Evolutionary conservation across 2,888 invertebrate species (phyloP).

Genomic region (Galerucella pusilla): DNA sequence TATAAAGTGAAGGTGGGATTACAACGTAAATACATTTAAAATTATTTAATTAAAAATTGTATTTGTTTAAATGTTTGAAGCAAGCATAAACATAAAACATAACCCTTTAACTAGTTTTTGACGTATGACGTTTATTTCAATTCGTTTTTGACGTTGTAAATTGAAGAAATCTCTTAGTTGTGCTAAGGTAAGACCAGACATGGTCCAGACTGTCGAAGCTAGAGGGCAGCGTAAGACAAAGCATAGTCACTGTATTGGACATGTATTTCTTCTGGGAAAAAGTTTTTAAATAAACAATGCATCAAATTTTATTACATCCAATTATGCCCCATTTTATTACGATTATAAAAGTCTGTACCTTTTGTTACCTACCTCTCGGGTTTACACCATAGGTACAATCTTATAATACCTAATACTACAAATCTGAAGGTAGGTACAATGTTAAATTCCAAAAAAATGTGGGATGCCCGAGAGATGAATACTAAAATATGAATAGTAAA

Average conservation of each 20-base stretch:
- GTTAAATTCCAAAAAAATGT: background rate
- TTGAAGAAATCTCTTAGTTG: background rate
- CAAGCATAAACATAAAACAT: slow-evolving; percentile 18
- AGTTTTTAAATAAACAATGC: background rate
- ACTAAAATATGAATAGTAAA: background rate
- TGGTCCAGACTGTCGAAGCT: background rate
- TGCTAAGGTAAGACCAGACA: background rate
- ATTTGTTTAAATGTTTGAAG: slow-evolving; percentile 4
- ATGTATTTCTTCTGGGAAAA: too few species aligned
- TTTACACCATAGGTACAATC: slow-evolving; percentile 1
- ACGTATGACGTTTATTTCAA: background rate
- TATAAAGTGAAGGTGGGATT: background rate
- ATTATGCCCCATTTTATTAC: background rate
- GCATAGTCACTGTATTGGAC: too few species aligned
- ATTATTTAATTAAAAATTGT: background rate
- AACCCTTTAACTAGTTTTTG: background rate
- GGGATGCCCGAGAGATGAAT: too few species aligned
- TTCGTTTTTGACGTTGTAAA: background rate
- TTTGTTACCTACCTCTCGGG: background rate
- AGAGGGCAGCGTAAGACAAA: background rate
- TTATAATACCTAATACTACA: too few species aligned
- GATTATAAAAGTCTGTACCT: background rate
- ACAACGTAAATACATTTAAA: background rate
- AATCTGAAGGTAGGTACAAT: too few species aligned
- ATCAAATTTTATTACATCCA: background rate